These are phyloP conservation scores for Sclerurus mexicanus DNA, from an alignment of 2,113 vertebrate species.

Conservation along the genomic window DNA sequence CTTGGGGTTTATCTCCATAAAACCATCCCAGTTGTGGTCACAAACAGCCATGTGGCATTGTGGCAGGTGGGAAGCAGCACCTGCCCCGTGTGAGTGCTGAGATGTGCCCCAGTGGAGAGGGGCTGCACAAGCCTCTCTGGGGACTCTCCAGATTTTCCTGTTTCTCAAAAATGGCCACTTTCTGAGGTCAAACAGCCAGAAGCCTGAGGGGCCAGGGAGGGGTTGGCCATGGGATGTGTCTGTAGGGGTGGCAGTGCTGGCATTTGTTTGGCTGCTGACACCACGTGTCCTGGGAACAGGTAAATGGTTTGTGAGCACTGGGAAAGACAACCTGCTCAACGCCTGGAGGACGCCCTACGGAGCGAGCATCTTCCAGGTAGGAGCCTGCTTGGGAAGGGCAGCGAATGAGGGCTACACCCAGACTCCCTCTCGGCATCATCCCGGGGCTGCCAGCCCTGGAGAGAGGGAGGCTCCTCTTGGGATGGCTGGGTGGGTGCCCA, in stretches of 20 bases:
- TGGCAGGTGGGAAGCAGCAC: background rate
- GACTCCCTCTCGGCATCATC: rapidly evolving
- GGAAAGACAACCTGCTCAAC: constrained; percentile 96
- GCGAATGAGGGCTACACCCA: rapidly evolving
- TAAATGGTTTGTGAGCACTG: constrained; percentile 98
- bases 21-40: background rate
- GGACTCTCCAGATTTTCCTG: rapidly evolving
- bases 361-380: constrained; percentile 97
- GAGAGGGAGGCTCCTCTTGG: background rate
- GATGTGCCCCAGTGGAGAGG: background rate
- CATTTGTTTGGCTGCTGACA: background rate
- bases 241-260: rapidly evolving
- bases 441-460: background rate
- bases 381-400: rapidly evolving
- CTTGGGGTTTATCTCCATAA: background rate
- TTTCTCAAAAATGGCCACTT: background rate
- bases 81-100: background rate
- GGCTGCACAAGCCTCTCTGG: background rate
- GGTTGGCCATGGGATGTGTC: rapidly evolving
- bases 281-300: constrained; percentile 37
- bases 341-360: constrained; percentile 97
- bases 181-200: background rate
- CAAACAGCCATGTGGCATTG: rapidly evolving
- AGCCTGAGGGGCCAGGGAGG: background rate
- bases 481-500: rapidly evolving